These are phyloP conservation scores for Epistrophe eligans DNA, from an alignment of 2,888 invertebrate genomes.

Conservation along the genomic window DNA sequence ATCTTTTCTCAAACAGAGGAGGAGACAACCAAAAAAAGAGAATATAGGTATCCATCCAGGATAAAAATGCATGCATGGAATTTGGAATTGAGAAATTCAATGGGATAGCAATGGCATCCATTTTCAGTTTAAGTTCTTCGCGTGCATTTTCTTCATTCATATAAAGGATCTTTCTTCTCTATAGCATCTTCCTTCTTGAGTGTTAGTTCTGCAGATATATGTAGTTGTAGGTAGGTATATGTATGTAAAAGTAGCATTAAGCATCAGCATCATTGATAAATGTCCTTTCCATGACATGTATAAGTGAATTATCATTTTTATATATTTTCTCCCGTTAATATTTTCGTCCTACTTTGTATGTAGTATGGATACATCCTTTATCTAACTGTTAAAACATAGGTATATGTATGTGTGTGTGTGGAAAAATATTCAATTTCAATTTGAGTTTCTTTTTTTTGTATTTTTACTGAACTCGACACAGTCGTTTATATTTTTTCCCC, in stretches of 20 bases:
- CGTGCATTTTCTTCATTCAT: conserved; percentile 18
- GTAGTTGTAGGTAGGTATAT: not conserved
- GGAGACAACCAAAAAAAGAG: not conserved
- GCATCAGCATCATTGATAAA: conserved; percentile 70
- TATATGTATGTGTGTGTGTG: not conserved
- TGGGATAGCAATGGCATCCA: conserved; percentile 51
- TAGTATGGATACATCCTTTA: conserved; percentile 13
- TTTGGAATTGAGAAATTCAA: conserved; percentile 74
- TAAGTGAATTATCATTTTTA: conserved; percentile 76
- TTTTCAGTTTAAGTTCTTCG: conserved; percentile 26
- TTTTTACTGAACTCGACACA: conserved; percentile 5
- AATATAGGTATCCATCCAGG: not conserved
- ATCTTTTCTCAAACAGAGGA: conserved; percentile 53
- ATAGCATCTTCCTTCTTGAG: not conserved
- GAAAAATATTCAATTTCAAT: conserved; percentile 75
- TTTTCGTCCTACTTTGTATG: conserved; percentile 17
- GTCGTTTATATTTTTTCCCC: conserved; percentile 42
- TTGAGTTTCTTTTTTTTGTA: conserved; percentile 23
- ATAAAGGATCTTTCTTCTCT: not conserved
- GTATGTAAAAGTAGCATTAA: conserved; percentile 28
- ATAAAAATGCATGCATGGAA: conserved; percentile 70
- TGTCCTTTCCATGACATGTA: conserved; percentile 72
- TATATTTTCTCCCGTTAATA: conserved; percentile 64
- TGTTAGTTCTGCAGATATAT: not conserved
- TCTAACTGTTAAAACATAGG: not conserved